Percentiles rank a stretch among this genome's conserved stretches.
phyloP scores from a whole-genome alignment of 2,888 invertebrate genomes.

The Lasioglossum zephyrum region DNA sequence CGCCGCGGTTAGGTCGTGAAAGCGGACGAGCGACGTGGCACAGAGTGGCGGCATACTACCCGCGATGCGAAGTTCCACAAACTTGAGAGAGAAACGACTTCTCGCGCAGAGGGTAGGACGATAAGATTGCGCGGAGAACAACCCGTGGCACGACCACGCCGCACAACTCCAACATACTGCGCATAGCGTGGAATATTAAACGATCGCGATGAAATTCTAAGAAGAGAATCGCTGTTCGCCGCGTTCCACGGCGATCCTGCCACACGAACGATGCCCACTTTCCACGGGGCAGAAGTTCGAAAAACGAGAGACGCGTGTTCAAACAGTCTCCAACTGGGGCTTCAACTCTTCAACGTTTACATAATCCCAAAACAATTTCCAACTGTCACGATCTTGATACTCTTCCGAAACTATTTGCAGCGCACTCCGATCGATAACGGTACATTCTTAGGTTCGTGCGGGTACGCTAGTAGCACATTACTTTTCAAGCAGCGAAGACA shows the following conservation, averaged over 20 bases:
- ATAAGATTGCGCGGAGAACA: slow-evolving; percentile 42
- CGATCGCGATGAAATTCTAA: slow-evolving; percentile 42
- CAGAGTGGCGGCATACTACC: slow-evolving; percentile 12
- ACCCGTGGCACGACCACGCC: slow-evolving; percentile 9
- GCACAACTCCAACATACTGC: slow-evolving; percentile 27
- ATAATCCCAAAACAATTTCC: not conserved
- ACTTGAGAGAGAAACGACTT: slow-evolving; percentile 36
- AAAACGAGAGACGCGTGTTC: not conserved
- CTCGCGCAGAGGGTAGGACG: slow-evolving; percentile 26
- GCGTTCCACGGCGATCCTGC: not conserved
- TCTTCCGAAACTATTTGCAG: not conserved
- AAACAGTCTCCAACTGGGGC: not conserved
- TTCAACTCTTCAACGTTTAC: not conserved
- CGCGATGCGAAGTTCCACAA: slow-evolving; percentile 35
- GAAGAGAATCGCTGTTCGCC: slow-evolving; percentile 11
- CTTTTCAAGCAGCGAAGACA: not conserved
- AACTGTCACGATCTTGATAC: not conserved
- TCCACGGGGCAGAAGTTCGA: not conserved
- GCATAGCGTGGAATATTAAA: slow-evolving; percentile 49
- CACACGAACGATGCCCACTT: not conserved
- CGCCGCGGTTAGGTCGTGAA: not conserved
- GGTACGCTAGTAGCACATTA: not conserved
- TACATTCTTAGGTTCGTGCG: not conserved
- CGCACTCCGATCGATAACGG: not conserved
- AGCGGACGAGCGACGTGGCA: not conserved